Evolutionary conservation across 2,888 invertebrate species (phyloP).

Genomic region (Agrochola circellaris): DNA sequence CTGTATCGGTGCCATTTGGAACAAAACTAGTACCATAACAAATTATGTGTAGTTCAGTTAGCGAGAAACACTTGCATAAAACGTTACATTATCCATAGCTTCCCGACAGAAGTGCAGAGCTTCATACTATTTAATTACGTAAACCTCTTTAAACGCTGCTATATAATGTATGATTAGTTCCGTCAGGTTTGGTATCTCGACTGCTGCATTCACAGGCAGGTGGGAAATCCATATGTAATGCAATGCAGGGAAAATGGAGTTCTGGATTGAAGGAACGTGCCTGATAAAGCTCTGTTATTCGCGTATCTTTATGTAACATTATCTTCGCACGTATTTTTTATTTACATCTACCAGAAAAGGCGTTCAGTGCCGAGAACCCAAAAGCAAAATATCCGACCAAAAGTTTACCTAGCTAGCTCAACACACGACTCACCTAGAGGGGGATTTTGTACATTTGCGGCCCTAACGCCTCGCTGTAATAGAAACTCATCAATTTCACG

Average conservation of each 20-base stretch:
- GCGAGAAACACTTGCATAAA: not conserved
- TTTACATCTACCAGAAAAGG: not conserved
- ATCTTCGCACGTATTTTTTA: not conserved
- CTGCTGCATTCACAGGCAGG: not conserved
- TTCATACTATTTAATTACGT: constrained; percentile 18
- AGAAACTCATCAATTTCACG: constrained; percentile 63
- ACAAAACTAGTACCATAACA: not conserved
- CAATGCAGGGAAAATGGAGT: not conserved
- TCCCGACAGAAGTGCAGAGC: not conserved
- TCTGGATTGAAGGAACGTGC: not conserved
- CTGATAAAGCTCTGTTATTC: not conserved
- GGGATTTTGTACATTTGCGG: constrained; percentile 12
- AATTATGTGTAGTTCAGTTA: not conserved
- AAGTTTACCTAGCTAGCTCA: not conserved
- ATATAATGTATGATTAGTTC: constrained; percentile 13
- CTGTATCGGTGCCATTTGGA: not conserved
- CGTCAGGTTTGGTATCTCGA: not conserved
- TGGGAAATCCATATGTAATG: not conserved
- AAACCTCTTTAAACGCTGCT: constrained; percentile 20
- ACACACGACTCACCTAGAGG: not conserved
- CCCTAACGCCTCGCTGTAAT: constrained; percentile 46
- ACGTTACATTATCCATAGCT: not conserved
- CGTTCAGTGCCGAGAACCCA: not conserved
- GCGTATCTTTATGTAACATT: not conserved
- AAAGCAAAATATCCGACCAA: not conserved